Evolutionary conservation across 2,113 vertebrate species (phyloP), one percentile per base, ranked within the genome.

Genomic region (Perca flavescens): DNA sequence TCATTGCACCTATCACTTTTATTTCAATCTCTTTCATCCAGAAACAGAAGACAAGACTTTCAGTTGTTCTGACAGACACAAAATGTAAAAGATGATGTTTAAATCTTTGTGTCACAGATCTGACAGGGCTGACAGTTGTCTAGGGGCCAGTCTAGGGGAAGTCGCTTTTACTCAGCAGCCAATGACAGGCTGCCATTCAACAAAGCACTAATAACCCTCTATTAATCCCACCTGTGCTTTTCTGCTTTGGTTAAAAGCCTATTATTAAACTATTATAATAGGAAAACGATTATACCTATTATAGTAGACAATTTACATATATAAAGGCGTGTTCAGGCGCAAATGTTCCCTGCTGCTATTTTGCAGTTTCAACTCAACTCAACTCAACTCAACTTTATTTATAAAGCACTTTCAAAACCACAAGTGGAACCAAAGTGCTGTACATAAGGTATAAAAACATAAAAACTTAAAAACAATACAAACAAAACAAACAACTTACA

Each of bases 271-370:
- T 40, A 52, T 2, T 40, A 57, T 58, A 63, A 79, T 14, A 52
- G 68, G 12, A 17, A 74, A 47, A 49, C 50, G 46, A 21, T 81
- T 83, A 63, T 31, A 56, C 14, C 43, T 54, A 54, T 85, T 74
- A 65, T 25, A 66, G 60, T 11, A 13, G 52, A 49, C 21, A 56
- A 73, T 78, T 85, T 83, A 60, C 69, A 67, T 68, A 36, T 31
- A 56, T 66, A 2, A 28, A 28, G 28, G 28, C 28, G 28, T 28
- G 28, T 28, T 28, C 28, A 28, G 28, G 28, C 2, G 28, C 28
- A 28, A 28, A 2, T 2, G 28, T 28, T 28, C 28, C 28, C 28
- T 28, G 28, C 2, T 28, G 28, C 28, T 28, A 28, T 28, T 28
- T 28, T 28, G 2, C 28, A 28, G 28, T 28, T 28, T n/a, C n/a